phyloP scores from a whole-genome alignment of 2,797 vertebrate species.

The Pagetopsis macropterus region DNA sequence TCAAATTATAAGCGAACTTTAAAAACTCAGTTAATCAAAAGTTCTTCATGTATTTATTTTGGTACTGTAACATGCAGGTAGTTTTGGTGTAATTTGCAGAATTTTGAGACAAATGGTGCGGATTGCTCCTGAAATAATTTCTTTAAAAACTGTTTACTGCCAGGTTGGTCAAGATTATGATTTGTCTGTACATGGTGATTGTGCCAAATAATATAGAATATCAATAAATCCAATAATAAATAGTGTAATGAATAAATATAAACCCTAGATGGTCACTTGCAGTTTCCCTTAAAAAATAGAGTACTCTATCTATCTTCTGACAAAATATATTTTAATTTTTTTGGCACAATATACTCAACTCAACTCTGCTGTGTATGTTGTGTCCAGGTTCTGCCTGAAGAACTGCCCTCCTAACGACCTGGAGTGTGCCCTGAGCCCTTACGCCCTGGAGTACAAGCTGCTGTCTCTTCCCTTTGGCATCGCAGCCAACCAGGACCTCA shows the following conservation, averaged over 20 bases:
- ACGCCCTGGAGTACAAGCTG: conserved; percentile 96
- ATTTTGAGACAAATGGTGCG: background rate
- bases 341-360: background rate
- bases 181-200: too few relatives aligned
- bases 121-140: background rate
- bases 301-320: background rate
- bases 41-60: background rate
- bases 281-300: background rate
- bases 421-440: conserved; percentile 93
- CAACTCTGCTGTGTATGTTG: background rate
- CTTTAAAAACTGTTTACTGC: too few relatives aligned
- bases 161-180: too few relatives aligned
- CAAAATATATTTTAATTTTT: background rate
- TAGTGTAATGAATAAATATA: background rate
- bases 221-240: too few relatives aligned
- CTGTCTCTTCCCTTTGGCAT: conserved; percentile 96
- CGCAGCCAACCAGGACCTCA: conserved; percentile 94
- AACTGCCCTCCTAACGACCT: conserved; percentile 92
- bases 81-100: background rate
- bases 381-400: conserved; percentile 92
- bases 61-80: background rate
- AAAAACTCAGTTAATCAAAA: background rate
- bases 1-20: background rate
- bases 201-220: too few relatives aligned
- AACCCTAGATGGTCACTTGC: background rate